Evolutionary conservation across 2,888 invertebrate species (phyloP).

Genomic region (Physocephala rufipes): DNA sequence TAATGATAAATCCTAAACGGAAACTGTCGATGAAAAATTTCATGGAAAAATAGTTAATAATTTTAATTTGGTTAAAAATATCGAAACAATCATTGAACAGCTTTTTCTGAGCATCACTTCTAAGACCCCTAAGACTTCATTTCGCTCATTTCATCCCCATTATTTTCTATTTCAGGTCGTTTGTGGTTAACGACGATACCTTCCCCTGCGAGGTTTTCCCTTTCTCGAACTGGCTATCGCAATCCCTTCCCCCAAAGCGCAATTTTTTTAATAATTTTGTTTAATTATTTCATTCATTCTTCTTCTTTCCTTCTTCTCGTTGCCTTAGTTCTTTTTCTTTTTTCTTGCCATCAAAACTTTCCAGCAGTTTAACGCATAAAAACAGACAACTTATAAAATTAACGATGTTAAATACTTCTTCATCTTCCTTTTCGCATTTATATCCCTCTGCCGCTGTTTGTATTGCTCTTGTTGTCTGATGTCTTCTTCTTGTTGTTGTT

Average conservation of each 20-base stretch:
- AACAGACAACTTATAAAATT: too few species aligned
- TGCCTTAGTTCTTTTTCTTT: background rate
- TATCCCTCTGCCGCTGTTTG: background rate
- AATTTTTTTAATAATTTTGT: conserved; percentile 21
- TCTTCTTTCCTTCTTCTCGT: background rate
- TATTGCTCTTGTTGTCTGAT: background rate
- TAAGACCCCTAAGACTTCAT: background rate
- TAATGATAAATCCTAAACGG: too few species aligned
- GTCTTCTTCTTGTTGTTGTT: background rate
- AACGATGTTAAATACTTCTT: background rate
- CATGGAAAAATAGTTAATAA: too few species aligned
- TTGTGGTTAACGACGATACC: background rate
- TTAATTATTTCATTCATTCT: conserved; percentile 32
- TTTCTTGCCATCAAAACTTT: background rate
- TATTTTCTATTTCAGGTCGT: too few species aligned
- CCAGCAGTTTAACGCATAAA: background rate
- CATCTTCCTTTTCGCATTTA: background rate
- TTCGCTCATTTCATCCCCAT: background rate
- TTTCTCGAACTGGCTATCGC: background rate
- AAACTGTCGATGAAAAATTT: too few species aligned
- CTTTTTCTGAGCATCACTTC: background rate
- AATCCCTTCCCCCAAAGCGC: background rate
- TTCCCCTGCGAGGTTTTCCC: background rate
- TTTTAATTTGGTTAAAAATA: too few species aligned
- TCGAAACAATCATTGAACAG: too few species aligned